phyloP scores from a whole-genome alignment of 2,797 vertebrate species.

The Crenichthys baileyi region DNA sequence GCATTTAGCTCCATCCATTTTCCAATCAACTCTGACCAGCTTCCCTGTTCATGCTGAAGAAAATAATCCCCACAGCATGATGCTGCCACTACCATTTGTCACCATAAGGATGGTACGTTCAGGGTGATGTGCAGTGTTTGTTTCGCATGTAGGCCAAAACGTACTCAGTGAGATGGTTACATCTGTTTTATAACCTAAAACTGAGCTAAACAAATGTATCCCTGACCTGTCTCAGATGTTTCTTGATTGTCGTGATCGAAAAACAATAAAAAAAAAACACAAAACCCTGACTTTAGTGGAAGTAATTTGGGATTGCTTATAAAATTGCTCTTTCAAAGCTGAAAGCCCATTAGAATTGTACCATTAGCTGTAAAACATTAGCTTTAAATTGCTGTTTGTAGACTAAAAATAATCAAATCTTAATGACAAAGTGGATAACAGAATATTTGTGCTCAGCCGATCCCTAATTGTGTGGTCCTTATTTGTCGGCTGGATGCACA shows the following conservation, averaged over 20 bases:
- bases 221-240: background rate
- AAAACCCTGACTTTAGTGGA: slow-evolving; percentile 48
- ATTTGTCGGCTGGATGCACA: slow-evolving; percentile 39
- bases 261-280: slow-evolving; percentile 44
- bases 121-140: background rate
- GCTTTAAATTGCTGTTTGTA: slow-evolving; percentile 66
- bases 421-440: slow-evolving; percentile 59
- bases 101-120: background rate
- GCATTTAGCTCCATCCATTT: background rate
- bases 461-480: slow-evolving; percentile 50
- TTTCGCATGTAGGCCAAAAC: background rate
- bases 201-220: background rate
- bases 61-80: background rate
- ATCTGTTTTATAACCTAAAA: background rate
- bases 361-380: slow-evolving; percentile 60
- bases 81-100: background rate
- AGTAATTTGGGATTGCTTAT: slow-evolving; percentile 48
- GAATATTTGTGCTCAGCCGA: slow-evolving; percentile 43
- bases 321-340: slow-evolving; percentile 60
- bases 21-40: background rate
- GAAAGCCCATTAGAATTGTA: slow-evolving; percentile 55
- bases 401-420: slow-evolving; percentile 64
- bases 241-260: background rate
- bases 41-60: background rate
- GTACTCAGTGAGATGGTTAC: background rate